Evolutionary conservation across 2,113 vertebrate species (phyloP).

Genomic region (Grantiella picta): DNA sequence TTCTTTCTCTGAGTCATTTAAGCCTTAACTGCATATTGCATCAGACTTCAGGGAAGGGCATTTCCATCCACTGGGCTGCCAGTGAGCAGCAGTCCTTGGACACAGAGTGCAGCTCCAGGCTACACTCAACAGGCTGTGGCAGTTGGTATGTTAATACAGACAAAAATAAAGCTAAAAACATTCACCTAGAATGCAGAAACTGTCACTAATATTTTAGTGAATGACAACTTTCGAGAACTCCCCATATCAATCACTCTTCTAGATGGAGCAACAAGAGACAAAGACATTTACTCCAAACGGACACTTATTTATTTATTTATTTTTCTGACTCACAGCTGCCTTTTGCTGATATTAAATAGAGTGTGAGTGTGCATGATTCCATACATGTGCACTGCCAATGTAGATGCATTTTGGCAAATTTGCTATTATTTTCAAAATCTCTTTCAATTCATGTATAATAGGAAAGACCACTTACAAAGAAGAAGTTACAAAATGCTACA

Average conservation of each 20-base stretch:
- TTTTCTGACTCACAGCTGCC: neutral
- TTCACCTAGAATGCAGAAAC: neutral
- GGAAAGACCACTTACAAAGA: neutral
- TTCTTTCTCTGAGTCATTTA: neutral
- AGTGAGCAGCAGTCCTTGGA: neutral
- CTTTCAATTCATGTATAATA: neutral
- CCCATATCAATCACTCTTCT: neutral
- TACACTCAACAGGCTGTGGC: neutral
- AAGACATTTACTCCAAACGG: neutral
- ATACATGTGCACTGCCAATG: neutral
- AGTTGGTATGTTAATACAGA: neutral
- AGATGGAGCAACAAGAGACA: neutral
- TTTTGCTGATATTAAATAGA: neutral
- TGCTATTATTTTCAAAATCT: neutral
- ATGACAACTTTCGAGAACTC: neutral
- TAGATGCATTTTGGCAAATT: neutral
- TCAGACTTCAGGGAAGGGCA: neutral
- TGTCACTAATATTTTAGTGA: neutral
- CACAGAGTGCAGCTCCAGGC: neutral
- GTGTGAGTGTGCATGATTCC: neutral
- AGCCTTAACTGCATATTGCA: neutral
- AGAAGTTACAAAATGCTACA: neutral
- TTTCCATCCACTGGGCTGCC: neutral
- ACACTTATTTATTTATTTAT: neutral
- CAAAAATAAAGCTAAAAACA: neutral